Evolutionary conservation across 2,888 invertebrate genomes (phyloP), one percentile per base, ranked within the genome.

Genomic region (Callosobruchus maculatus): DNA sequence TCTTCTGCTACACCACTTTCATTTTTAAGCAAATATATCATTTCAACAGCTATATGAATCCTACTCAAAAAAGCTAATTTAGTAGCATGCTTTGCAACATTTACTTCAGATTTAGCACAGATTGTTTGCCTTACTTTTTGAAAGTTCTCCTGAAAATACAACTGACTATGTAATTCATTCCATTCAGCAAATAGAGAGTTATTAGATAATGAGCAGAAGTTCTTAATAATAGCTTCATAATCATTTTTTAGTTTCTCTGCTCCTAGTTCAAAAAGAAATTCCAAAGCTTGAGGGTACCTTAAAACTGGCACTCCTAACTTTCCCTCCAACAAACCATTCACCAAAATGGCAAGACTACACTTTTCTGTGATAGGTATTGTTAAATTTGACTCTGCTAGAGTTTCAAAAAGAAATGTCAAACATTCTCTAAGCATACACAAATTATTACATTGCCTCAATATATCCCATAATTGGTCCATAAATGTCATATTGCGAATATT

Each of bases 201-300:
- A 73, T 71, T 70, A 68, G 74, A 68, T 5, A 70, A 70, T 7
- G 70, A 26, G 69, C 68, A 74, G 73, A 80, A 82, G 22, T 79
- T 75, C 49, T 71, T 77, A 5, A 81, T 74, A 21, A 82, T 79
- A 20, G 71, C 72, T 73, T 79, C 74, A 72, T 81, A 82, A 74
- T 82, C 80, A 69, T 77, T 79, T 76, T 80, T 82, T 26, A 82
- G 68, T 74, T 82, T 81, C 72, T 80, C 80, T n/a, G 78, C 73
- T 13, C 81, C 82, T 22, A 82, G 68, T 75, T 82, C 82, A 26
- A 80, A 79, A n/a, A 82, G 75, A 69, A 81, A 77, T 69, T 82
- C 80, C 20, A 82, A 73, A 21, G 80, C 77, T 70, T 81, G 78
- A 0, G 74, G 7, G 68, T 77, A 73, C 49, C 76, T 78, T 20